These are phyloP conservation scores for Pan paniscus DNA, from an alignment of 2,113 vertebrate genomes.

Conservation along the genomic window DNA sequence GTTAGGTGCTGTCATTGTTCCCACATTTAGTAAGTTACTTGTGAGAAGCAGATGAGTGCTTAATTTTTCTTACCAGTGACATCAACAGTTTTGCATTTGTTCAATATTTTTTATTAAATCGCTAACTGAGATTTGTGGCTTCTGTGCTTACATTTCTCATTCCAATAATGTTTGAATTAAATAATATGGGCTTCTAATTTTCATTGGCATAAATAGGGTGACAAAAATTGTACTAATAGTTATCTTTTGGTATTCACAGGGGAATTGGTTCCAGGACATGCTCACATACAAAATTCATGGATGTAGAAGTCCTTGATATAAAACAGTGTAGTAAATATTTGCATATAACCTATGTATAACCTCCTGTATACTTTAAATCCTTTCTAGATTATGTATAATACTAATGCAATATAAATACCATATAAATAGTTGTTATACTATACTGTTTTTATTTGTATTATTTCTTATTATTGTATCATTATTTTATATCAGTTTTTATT, in stretches of 20 bases:
- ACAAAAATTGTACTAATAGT: background rate
- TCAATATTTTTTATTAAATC: background rate
- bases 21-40: background rate
- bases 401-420: background rate
- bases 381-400: background rate
- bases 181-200: background rate
- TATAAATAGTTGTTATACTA: background rate
- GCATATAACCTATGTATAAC: background rate
- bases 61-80: background rate
- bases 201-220: background rate
- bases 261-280: background rate
- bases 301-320: background rate
- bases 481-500: background rate
- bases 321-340: background rate
- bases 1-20: background rate
- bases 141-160: background rate
- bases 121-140: background rate
- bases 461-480: background rate
- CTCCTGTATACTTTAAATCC: background rate
- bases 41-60: background rate
- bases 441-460: background rate
- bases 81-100: background rate
- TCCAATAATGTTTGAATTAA: background rate
- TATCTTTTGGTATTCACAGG: background rate
- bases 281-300: background rate